These are phyloP conservation scores for Phaethornis superciliosus DNA, from an alignment of 2,113 vertebrate genomes.

Conservation along the genomic window DNA sequence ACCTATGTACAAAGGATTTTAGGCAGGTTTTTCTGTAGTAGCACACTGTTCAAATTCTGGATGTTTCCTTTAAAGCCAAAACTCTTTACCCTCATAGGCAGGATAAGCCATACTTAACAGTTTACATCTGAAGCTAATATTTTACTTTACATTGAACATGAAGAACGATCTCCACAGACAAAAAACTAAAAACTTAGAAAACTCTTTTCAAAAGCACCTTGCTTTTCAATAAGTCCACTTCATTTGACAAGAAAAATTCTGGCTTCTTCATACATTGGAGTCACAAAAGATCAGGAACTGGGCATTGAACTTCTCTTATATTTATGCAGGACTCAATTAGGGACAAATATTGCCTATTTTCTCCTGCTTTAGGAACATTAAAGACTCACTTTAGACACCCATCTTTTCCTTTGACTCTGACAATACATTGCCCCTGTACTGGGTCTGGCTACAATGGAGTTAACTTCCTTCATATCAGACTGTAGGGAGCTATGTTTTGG, in stretches of 20 bases:
- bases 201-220: background rate
- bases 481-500: background rate
- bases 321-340: background rate
- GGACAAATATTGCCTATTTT: background rate
- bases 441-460: background rate
- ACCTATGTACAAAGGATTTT: background rate
- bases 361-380: background rate
- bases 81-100: background rate
- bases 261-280: background rate
- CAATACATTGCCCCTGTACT: background rate
- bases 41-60: background rate
- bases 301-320: background rate
- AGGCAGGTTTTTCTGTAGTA: background rate
- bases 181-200: background rate
- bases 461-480: background rate
- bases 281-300: background rate
- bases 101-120: background rate
- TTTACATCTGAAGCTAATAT: background rate
- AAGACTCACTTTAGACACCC: background rate
- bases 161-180: background rate
- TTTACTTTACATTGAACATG: background rate
- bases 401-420: background rate
- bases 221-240: background rate
- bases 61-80: background rate
- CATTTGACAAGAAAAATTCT: conserved; percentile 25